phyloP scores from a whole-genome alignment of 2,888 invertebrate genomes.

The Heliconius charithonia region DNA sequence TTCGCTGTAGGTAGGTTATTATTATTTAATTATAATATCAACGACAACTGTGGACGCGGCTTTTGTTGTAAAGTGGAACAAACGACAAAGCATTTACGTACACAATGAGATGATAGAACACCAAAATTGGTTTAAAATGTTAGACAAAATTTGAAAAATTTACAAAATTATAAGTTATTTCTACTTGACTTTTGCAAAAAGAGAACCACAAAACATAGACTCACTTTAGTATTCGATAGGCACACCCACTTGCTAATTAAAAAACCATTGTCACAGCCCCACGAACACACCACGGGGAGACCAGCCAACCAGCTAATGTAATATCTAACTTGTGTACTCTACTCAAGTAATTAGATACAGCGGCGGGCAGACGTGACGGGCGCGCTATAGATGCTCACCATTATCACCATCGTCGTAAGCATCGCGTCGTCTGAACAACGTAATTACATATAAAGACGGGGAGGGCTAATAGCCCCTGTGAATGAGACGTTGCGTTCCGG shows the following conservation, averaged over 20 bases:
- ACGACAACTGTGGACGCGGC: constrained; percentile 2
- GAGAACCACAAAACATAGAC: not conserved
- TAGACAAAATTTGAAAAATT: not conserved
- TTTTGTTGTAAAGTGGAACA: constrained; percentile 11
- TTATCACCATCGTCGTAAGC: constrained; percentile 27
- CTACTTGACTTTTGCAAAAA: too few relatives aligned
- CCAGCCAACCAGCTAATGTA: constrained; percentile 19
- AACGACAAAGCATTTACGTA: not conserved
- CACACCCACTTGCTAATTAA: not conserved
- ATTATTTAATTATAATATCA: constrained; percentile 28
- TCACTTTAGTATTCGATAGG: not conserved
- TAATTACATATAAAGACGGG: constrained; percentile 40
- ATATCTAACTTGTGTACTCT: constrained; percentile 27
- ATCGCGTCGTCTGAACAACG: constrained; percentile 43
- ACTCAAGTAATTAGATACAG: constrained; percentile 22
- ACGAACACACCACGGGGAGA: too few relatives aligned
- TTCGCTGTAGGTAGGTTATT: constrained; percentile 35
- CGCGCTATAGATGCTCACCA: constrained; percentile 24
- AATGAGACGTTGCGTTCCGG: constrained; percentile 23
- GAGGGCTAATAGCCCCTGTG: constrained; percentile 36
- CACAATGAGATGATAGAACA: not conserved
- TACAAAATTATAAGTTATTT: not conserved
- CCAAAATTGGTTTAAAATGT: not conserved
- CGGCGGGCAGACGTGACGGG: constrained; percentile 28
- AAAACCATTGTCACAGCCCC: not conserved